A percentile compares a stretch with the other conserved stretches of the same genome.
These are phyloP conservation scores for Mormoops blainvillei DNA, from an alignment of 2,113 vertebrate species.

Conservation along the genomic window DNA sequence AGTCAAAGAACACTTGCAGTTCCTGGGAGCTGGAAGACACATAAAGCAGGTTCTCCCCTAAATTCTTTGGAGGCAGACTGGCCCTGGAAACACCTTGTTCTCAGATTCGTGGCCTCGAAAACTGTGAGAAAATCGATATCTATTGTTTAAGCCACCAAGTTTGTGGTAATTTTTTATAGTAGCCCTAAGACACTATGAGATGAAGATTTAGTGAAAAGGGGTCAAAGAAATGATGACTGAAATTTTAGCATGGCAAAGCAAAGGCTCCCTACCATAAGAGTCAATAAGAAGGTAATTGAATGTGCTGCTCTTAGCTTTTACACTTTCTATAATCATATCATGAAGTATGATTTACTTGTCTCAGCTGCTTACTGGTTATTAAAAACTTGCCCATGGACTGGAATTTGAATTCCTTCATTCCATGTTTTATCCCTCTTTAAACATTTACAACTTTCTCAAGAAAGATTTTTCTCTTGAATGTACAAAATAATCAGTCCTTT, in stretches of 20 bases:
- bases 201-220: neutral
- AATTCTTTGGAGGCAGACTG: neutral
- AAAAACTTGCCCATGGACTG: neutral
- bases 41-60: neutral
- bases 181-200: neutral
- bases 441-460: neutral
- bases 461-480: neutral
- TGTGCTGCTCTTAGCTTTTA: neutral
- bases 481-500: neutral
- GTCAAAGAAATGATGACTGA: neutral
- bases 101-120: neutral
- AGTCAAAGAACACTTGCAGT: accelerated
- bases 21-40: neutral
- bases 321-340: neutral
- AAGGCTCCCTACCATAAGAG: neutral
- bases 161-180: neutral
- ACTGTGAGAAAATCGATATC: no score
- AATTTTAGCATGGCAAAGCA: neutral
- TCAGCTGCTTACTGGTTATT: neutral
- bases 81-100: neutral
- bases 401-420: neutral
- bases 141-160: neutral
- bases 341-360: neutral
- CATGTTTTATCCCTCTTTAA: neutral
- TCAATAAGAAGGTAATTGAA: neutral